These are phyloP conservation scores for Gasterosteus aculeatus DNA, from an alignment of 2,113 vertebrate species.

Conservation along the genomic window DNA sequence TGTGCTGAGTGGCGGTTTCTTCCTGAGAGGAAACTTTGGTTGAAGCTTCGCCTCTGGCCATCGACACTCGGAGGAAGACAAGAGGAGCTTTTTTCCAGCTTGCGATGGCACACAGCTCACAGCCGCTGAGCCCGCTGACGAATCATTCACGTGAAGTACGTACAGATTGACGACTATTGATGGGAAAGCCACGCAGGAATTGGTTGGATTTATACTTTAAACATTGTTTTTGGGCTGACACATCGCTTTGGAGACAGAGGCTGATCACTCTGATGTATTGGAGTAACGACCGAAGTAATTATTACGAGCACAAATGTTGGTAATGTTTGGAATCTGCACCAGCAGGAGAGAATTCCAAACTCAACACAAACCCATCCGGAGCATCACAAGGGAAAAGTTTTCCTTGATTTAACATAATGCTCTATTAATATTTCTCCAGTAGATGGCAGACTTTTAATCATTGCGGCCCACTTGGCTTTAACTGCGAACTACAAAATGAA, in stretches of 20 bases:
- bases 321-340: conserved; percentile 43
- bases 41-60: conserved; percentile 48
- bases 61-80: conserved; percentile 53
- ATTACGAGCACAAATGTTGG: conserved; percentile 45
- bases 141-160: conserved; percentile 51
- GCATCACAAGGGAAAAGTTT: background rate
- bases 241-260: conserved; percentile 46
- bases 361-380: background rate
- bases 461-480: background rate
- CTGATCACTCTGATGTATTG: conserved; percentile 22
- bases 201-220: conserved; percentile 32
- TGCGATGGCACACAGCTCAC: conserved; percentile 39
- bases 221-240: conserved; percentile 48
- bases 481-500: background rate
- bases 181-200: conserved; percentile 26
- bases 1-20: conserved; percentile 64
- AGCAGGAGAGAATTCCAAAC: conserved; percentile 28
- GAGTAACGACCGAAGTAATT: conserved; percentile 9
- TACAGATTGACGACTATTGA: conserved; percentile 54
- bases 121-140: conserved; percentile 60
- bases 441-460: conserved; percentile 50
- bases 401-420: background rate
- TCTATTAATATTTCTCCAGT: conserved; percentile 37
- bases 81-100: conserved; percentile 35
- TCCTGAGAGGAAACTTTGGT: conserved; percentile 50